A percentile compares a stretch with the other conserved stretches of the same genome.
Evolutionary conservation across 2,113 vertebrate genomes (phyloP).

Genomic region (Apus apus): DNA sequence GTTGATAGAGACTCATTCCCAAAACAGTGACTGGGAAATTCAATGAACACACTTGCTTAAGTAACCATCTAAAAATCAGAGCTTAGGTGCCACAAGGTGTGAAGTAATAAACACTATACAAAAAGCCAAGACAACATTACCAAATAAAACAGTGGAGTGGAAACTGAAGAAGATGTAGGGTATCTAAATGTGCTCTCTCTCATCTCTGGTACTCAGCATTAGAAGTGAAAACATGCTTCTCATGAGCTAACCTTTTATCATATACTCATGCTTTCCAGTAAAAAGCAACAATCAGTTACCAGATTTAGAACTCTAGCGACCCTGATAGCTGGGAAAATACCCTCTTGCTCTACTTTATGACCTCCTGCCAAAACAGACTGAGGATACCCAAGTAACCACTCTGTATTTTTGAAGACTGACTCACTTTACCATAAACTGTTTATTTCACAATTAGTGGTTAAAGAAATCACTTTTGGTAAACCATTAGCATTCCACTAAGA

Average conservation of each 20-base stretch:
- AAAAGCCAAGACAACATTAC: background rate
- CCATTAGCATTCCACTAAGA: background rate
- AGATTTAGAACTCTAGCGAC: background rate
- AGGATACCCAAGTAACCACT: background rate
- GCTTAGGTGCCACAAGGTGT: background rate
- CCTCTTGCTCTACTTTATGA: background rate
- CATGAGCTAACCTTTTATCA: background rate
- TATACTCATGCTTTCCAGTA: background rate
- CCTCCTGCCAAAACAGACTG: background rate
- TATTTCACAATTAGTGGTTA: background rate
- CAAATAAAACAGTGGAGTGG: background rate
- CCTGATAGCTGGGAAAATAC: background rate
- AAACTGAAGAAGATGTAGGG: background rate
- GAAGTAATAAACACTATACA: background rate
- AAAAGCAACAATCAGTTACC: background rate
- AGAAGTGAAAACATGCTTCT: background rate
- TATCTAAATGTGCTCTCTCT: background rate
- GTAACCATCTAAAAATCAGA: background rate
- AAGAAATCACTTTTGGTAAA: background rate
- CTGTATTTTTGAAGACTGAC: background rate
- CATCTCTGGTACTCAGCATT: background rate
- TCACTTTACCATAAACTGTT: background rate
- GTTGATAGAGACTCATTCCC: background rate
- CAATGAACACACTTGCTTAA: background rate
- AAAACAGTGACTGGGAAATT: background rate